Conservation (phyloP, 2,888 invertebrate genomes). For the Endotricha flammealis region DNA sequence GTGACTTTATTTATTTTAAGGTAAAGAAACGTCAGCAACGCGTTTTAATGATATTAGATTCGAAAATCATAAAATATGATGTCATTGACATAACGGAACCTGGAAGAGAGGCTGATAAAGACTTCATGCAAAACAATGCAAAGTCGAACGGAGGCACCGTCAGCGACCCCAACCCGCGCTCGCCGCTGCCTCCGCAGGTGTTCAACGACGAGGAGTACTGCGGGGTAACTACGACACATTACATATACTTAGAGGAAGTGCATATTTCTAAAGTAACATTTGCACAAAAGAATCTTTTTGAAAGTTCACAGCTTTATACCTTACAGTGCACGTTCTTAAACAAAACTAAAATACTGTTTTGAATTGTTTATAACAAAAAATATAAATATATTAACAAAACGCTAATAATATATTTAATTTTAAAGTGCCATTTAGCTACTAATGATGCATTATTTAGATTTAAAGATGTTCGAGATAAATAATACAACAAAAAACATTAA, state of each 20-base stretch:
- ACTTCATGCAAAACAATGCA: conserved; percentile 94
- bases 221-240: conserved; percentile 81
- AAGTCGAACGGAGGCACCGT: conserved; percentile 86
- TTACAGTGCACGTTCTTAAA: too few species aligned
- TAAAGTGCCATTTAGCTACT: too few species aligned
- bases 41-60: conserved; percentile 94
- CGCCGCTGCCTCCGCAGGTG: conserved; percentile 94
- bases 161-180: conserved; percentile 84
- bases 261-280: neutral
- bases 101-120: conserved; percentile 90
- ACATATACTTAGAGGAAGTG: neutral
- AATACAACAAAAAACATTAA: too few species aligned
- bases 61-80: conserved; percentile 93
- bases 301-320: too few species aligned
- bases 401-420: too few species aligned
- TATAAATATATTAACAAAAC: too few species aligned
- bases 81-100: conserved; percentile 97
- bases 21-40: conserved; percentile 97
- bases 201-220: conserved; percentile 95
- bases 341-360: too few species aligned
- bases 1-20: conserved; percentile 76
- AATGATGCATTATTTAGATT: too few species aligned
- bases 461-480: too few species aligned
- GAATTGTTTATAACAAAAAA: too few species aligned
- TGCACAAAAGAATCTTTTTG: too few species aligned